Evolutionary conservation across 2,113 vertebrate species (phyloP).

Genomic region (Tichodroma muraria): DNA sequence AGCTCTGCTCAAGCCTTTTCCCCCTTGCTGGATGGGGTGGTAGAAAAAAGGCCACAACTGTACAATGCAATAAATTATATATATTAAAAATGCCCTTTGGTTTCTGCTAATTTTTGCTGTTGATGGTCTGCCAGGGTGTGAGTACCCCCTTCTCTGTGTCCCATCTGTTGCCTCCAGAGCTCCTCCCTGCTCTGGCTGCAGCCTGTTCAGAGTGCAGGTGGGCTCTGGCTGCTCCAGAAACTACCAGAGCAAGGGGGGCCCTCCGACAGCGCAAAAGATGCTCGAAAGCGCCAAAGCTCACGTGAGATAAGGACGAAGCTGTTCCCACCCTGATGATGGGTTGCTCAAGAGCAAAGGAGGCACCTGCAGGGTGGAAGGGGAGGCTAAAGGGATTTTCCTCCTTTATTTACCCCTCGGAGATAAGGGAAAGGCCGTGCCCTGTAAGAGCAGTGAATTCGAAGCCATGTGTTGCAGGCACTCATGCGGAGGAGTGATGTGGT

Average conservation of each 20-base stretch:
- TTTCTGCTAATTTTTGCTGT: neutral
- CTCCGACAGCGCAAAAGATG: accelerated
- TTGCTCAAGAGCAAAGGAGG: neutral
- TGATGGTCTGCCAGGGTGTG: neutral
- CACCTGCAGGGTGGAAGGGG: neutral
- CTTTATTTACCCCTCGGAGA: neutral
- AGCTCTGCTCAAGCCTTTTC: neutral
- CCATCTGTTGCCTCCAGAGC: neutral
- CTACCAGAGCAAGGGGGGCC: neutral
- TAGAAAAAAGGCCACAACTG: neutral
- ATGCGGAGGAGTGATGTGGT: accelerated
- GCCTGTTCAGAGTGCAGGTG: neutral
- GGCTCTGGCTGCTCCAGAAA: neutral
- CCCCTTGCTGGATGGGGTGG: neutral
- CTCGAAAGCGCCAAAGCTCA: neutral
- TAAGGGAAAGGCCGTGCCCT: neutral
- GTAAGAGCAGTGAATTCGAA: accelerated
- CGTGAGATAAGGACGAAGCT: accelerated
- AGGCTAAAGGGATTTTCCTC: neutral
- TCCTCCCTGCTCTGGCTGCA: neutral
- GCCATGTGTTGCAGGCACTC: accelerated
- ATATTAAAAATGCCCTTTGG: neutral
- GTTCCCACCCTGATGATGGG: neutral
- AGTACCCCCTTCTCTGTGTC: neutral
- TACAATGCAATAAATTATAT: slow-evolving; percentile 20